Evolutionary conservation across 2,113 vertebrate genomes (phyloP).

Genomic region (Cryptomyrus ogoouensis): DNA sequence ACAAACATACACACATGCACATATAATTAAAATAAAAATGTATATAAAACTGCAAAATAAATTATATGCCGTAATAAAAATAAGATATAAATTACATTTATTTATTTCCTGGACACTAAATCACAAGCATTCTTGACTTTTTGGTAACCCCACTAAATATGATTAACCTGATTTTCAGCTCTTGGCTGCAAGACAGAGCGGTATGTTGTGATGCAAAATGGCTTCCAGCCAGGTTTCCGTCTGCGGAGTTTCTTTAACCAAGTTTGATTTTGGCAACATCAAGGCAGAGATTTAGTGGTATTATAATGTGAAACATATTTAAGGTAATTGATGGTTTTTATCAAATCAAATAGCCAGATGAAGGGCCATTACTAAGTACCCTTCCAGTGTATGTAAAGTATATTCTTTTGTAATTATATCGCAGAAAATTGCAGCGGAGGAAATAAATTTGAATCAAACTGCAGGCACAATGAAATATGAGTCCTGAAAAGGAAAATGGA

Average conservation of each 20-base stretch:
- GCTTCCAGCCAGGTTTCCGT: constrained; percentile 49
- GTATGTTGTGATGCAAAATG: constrained; percentile 26
- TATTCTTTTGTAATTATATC: constrained; percentile 2
- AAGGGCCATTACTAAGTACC: not conserved
- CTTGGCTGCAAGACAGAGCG: constrained; percentile 32
- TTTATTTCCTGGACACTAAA: constrained; percentile 51
- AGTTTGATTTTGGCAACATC: constrained; percentile 44
- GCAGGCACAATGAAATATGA: not conserved
- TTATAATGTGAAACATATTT: constrained; percentile 38
- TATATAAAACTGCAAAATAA: not conserved
- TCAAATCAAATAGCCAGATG: not conserved
- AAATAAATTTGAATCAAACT: not conserved
- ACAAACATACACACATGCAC: not conserved
- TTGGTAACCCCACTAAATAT: constrained; percentile 56
- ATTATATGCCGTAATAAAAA: not conserved
- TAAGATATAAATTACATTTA: not conserved
- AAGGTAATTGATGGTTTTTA: constrained; percentile 25
- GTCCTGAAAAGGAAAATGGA: not conserved
- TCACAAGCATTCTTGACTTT: constrained; percentile 55
- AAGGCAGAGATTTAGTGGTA: constrained; percentile 41
- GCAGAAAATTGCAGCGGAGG: constrained; percentile 11
- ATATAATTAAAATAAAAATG: not conserved
- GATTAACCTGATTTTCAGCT: constrained; percentile 53
- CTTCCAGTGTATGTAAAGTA: constrained; percentile 3
- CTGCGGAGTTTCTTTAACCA: constrained; percentile 44